Evolutionary conservation across 2,113 vertebrate genomes (phyloP).

Genomic region (Melanocharis versteri): DNA sequence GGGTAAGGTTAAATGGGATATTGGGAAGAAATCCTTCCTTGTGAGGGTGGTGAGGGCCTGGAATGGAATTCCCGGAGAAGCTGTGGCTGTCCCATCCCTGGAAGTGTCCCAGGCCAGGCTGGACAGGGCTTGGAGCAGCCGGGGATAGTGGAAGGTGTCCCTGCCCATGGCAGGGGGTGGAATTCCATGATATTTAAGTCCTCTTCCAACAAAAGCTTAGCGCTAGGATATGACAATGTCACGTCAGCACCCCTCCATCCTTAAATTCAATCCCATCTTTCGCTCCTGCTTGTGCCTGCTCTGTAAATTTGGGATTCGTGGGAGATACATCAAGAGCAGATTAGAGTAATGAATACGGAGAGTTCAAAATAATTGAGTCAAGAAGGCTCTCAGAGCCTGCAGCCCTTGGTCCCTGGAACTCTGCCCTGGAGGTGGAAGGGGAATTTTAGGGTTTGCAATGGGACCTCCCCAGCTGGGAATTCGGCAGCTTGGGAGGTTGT

Average conservation of each 20-base stretch:
- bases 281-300: not conserved
- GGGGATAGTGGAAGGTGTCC: not conserved
- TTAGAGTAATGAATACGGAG: not conserved
- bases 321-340: not conserved
- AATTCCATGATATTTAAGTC: not conserved
- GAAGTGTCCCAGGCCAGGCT: accelerated
- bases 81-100: not conserved
- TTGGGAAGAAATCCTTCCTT: not conserved
- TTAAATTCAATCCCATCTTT: not conserved
- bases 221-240: accelerated
- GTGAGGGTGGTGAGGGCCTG: accelerated
- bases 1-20: accelerated
- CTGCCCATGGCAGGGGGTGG: not conserved
- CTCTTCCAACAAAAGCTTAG: not conserved
- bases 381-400: not conserved
- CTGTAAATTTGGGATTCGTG: not conserved
- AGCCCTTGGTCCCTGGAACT: not conserved
- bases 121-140: accelerated
- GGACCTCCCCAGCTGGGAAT: not conserved
- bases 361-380: not conserved
- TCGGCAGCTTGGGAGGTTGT: not conserved
- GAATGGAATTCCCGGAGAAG: not conserved
- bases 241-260: not conserved
- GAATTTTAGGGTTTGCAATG: not conserved
- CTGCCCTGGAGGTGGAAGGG: not conserved